Conservation (phyloP, 2,888 invertebrate genomes). For the Smittia sp. region DNA sequence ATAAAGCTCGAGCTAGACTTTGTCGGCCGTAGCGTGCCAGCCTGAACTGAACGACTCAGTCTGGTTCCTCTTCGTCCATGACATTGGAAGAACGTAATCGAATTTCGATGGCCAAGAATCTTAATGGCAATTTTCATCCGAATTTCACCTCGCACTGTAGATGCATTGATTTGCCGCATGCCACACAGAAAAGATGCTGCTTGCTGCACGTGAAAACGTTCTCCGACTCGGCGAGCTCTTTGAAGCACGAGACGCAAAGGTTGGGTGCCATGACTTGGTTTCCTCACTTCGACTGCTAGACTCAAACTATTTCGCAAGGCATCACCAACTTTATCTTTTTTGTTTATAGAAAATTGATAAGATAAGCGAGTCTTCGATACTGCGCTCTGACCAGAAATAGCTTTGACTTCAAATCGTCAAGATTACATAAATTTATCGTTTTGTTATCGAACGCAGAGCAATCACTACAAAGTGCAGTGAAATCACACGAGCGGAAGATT, state of each 20-base stretch:
- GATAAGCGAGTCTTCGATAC: background rate
- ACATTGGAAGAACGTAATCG: background rate
- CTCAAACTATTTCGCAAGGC: background rate
- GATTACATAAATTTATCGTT: too few relatives aligned
- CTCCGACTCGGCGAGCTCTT: slow-evolving; percentile 24
- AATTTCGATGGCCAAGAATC: slow-evolving; percentile 7
- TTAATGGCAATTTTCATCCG: background rate
- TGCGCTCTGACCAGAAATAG: too few relatives aligned
- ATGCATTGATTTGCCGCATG: slow-evolving; percentile 39
- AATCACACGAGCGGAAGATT: too few relatives aligned
- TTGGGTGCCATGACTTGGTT: slow-evolving; percentile 19
- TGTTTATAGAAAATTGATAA: slow-evolving; percentile 1
- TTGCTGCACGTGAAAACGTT: slow-evolving; percentile 35
- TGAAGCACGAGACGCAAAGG: slow-evolving; percentile 26
- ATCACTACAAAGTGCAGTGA: too few relatives aligned
- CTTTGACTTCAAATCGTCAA: too few relatives aligned
- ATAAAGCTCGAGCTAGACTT: background rate
- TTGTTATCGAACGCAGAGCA: too few relatives aligned
- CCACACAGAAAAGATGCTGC: slow-evolving; percentile 35
- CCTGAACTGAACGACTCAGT: background rate
- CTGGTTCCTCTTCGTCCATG: background rate
- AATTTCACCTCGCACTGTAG: slow-evolving; percentile 39
- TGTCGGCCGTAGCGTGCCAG: background rate
- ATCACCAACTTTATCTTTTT: background rate
- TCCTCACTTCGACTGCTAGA: background rate